Base-by-base conservation (phyloP, 2,797 vertebrate species). In the Smutsia temminckii region DNA sequence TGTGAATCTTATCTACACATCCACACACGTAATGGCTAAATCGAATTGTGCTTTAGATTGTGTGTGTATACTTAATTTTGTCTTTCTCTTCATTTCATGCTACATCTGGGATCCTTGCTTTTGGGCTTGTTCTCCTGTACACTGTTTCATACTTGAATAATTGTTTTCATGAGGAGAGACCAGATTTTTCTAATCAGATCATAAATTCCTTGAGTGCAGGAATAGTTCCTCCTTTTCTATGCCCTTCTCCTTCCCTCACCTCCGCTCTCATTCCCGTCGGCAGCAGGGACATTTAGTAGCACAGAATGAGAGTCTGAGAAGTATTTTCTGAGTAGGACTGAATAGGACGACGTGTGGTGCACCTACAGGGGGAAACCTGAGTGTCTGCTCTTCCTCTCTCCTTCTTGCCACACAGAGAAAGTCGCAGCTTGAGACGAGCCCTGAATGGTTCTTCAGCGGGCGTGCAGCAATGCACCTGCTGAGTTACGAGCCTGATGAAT, bases 361-460 rank as follows among this genome's bases (percentile, higher is more conserved):
- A 79, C 61, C 69, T 85, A 79, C 6, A 95, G 83, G 53, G 95
- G 75, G 77, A 71, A 91, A 94, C n/a, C 37, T 0, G 57, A 91
- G 91, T 10, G n/a, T 72, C 68, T 85, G 72, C 57, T 85, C 72
- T 93, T 88, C 78, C 37, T 97, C 95, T 98, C 95, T 95, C 92
- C 64, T 95, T 98, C 95, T 66, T 97, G 96, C 95, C 89, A 66
- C 97, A 97, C 96, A 98, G 98, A 98, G 83, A 97, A 98, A 98
- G 96, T 97, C 97, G 97, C 98, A 98, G 98, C 98, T 98, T 97
- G 97, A 97, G 96, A 90, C 20, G n/a, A 96, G 96, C 2, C 51
- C 8, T 85, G 95, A 96, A 95, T 37, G 18, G 57, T 63, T 97
- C 95, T 97, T 97, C 97, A 95, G 96, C 88, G 40, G 91, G 94